These are phyloP conservation scores for Cordilura impudica DNA, from an alignment of 2,888 invertebrate species.

Conservation along the genomic window DNA sequence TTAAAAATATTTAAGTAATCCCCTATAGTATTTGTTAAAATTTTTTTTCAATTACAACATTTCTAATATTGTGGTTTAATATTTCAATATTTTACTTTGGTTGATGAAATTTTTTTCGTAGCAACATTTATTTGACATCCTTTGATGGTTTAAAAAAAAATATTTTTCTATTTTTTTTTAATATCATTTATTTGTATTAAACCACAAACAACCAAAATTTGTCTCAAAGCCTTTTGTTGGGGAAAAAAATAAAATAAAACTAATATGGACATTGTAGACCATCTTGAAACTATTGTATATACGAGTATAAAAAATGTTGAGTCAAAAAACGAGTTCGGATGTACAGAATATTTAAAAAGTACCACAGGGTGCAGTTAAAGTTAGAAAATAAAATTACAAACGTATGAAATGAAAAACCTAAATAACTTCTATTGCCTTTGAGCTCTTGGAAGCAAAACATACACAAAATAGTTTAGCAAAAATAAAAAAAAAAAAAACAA, in stretches of 20 bases:
- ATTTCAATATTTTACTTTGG: not conserved
- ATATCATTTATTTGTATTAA: slow-evolving; percentile 19
- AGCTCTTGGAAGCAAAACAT: slow-evolving; percentile 21
- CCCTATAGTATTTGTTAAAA: no score
- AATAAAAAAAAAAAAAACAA: not conserved
- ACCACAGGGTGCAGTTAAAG: slow-evolving; percentile 24
- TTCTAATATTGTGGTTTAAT: not conserved
- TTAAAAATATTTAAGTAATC: no score
- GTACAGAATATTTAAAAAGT: slow-evolving; percentile 15
- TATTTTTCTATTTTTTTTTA: slow-evolving; percentile 1
- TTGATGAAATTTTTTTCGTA: not conserved
- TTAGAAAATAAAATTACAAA: slow-evolving; percentile 36
- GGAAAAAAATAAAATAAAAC: not conserved
- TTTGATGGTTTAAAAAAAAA: not conserved
- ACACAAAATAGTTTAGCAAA: not conserved
- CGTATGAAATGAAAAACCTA: not conserved
- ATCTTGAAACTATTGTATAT: not conserved
- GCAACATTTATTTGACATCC: not conserved
- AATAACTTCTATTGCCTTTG: slow-evolving; percentile 17
- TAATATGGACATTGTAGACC: not conserved
- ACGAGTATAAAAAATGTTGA: not conserved
- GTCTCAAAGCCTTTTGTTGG: slow-evolving; percentile 6
- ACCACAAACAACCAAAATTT: slow-evolving; percentile 12
- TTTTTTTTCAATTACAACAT: no score
- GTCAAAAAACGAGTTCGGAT: not conserved